Evolutionary conservation across 2,113 vertebrate genomes (phyloP).

Genomic region (Ctenomys sociabilis): DNA sequence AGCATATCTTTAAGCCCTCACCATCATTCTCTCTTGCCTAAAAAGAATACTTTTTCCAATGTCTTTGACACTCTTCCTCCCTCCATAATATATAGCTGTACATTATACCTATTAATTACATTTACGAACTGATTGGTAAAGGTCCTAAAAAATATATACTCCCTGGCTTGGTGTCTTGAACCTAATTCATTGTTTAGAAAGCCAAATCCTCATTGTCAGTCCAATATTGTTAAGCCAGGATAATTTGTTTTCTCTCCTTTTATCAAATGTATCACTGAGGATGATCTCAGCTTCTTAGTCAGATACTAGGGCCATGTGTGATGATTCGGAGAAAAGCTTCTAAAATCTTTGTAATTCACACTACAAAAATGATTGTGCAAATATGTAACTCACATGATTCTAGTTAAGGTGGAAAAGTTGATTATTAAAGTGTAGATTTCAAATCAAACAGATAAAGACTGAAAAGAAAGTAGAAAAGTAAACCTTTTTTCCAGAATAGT

Average conservation of each 20-base stretch:
- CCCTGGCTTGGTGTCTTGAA: neutral
- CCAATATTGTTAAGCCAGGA: neutral
- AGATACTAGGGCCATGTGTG: neutral
- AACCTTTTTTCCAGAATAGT: too few species aligned
- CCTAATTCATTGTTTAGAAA: neutral
- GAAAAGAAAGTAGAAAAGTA: too few species aligned
- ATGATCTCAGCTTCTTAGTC: neutral
- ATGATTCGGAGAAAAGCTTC: neutral
- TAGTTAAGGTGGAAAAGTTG: neutral
- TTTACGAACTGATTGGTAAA: neutral
- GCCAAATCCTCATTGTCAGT: neutral
- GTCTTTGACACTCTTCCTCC: neutral
- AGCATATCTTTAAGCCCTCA: neutral
- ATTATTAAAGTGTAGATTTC: neutral
- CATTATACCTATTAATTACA: neutral
- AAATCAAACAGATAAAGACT: too few species aligned
- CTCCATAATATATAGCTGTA: neutral
- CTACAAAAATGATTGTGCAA: neutral
- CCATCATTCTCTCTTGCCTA: neutral
- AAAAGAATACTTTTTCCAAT: neutral
- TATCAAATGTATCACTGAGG: neutral
- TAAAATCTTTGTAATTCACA: constrained; percentile 9
- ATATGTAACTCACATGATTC: neutral
- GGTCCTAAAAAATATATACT: neutral
- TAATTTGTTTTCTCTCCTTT: neutral